Conservation (phyloP, 2,113 vertebrate species). For the Prietella phreatophila region DNA sequence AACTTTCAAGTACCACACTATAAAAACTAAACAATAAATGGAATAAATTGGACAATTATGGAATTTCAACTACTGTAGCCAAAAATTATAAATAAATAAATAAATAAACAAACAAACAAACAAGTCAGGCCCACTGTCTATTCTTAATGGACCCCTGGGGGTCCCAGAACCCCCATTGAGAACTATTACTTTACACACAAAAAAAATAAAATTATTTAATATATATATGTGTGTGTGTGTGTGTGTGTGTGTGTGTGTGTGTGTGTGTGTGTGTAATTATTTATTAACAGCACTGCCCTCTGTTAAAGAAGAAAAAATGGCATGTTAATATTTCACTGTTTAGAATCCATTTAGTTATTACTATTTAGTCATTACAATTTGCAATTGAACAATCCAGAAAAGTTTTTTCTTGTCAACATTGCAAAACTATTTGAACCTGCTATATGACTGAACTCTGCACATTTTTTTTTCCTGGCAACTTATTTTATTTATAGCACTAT, state of each 20-base stretch:
- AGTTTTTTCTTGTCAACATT: background rate
- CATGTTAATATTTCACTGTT: background rate
- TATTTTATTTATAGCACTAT: conserved; percentile 13
- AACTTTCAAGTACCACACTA: too few relatives aligned
- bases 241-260: too few relatives aligned
- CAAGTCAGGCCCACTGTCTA: background rate
- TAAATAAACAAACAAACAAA: too few relatives aligned
- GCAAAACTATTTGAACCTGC: conserved; percentile 9
- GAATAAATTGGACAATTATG: background rate
- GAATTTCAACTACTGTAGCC: background rate
- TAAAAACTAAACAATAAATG: background rate
- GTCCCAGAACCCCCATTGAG: background rate
- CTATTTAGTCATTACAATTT: background rate
- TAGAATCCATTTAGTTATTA: background rate
- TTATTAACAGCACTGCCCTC: background rate
- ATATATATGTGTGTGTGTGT: too few relatives aligned
- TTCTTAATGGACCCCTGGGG: background rate
- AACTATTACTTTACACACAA: background rate
- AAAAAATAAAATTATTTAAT: background rate
- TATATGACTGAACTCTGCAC: conserved; percentile 5
- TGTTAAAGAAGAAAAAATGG: background rate
- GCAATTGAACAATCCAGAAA: conserved; percentile 6
- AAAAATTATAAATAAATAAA: too few relatives aligned
- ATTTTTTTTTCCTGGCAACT: conserved; percentile 26
- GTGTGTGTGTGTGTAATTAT: too few relatives aligned